Evolutionary conservation across 2,113 vertebrate genomes (phyloP), one percentile per base, ranked within the genome.

Genomic region (Patagioenas fasciata): DNA sequence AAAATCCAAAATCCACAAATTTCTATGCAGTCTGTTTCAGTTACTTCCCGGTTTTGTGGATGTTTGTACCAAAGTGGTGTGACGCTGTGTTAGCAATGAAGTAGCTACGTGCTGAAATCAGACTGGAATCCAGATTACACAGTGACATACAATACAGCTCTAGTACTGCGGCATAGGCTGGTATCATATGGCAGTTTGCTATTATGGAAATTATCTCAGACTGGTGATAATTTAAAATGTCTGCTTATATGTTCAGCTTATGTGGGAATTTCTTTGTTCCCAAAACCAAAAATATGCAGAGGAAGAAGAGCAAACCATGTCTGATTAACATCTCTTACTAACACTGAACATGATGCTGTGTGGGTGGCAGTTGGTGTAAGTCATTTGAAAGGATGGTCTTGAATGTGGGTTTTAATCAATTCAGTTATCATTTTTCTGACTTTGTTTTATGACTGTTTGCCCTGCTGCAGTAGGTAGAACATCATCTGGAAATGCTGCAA

Each of bases 261-360:
- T 50, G 64, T 86, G 83, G 83, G 69, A 90, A 93, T 88, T 72
- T 91, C 92, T 94, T 95, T 96, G 80, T 97, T 79, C 86, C 36
- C 54, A 17, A 85, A 88, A 56, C 14, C 65, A 96, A 88, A 80
- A 93, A 69, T 57, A 58, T 86, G 72, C 65, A 85, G 80, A 77
- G 57, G 79, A 95, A 88, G 89, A 89, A 80, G 71, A 88, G 31
- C 40, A 95, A 88, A 86, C 44, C 1, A 1, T 64, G 54, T 69
- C 72, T 92, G 65, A 31, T 92, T 83, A 69, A 87, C 94, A 80
- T 89, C 71, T 95, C 75, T 95, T 50, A 36, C 29, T 88, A 57
- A 92, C 80, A 54, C 69, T 40, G 85, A 94, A 64, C 54, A 61
- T 79, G 65, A 58, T 87, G 66, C 61, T 78, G 57, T 80, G 95